These are phyloP conservation scores for Tamandua tetradactyla DNA, from an alignment of 2,797 vertebrate genomes.

Conservation along the genomic window DNA sequence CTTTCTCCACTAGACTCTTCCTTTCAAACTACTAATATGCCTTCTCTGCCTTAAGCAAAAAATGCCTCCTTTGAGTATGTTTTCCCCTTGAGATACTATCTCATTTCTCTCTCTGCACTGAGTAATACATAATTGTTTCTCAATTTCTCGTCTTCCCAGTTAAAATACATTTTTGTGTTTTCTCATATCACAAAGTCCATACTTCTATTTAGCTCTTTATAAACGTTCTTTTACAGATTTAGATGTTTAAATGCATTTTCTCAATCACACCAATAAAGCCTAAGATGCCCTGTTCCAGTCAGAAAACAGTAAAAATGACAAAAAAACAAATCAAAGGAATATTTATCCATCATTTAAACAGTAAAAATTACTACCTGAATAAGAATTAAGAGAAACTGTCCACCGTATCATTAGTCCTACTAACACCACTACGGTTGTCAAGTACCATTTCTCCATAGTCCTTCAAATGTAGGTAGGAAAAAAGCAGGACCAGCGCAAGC, in stretches of 20 bases:
- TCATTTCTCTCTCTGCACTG: not conserved
- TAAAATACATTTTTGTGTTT: constrained; percentile 21
- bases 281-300: not conserved
- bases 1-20: not conserved
- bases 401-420: constrained; percentile 92
- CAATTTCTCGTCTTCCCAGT: not conserved
- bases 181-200: not conserved
- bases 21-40: not conserved
- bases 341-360: constrained; percentile 21
- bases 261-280: not conserved
- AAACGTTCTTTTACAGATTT: constrained; percentile 15
- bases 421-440: constrained; percentile 88
- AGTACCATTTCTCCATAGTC: constrained; percentile 91
- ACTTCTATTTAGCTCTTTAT: not conserved
- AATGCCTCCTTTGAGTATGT: not conserved
- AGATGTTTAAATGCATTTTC: constrained; percentile 24
- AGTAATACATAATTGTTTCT: not conserved
- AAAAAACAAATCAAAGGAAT: not conserved
- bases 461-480: not conserved
- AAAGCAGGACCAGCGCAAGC: not conserved
- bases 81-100: not conserved
- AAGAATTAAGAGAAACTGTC: constrained; percentile 95
- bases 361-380: constrained; percentile 90
- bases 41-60: not conserved
- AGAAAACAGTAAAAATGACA: constrained; percentile 4